phyloP scores from a whole-genome alignment of 1,140 invertebrate genomes.

The Tenebrio molitor region DNA sequence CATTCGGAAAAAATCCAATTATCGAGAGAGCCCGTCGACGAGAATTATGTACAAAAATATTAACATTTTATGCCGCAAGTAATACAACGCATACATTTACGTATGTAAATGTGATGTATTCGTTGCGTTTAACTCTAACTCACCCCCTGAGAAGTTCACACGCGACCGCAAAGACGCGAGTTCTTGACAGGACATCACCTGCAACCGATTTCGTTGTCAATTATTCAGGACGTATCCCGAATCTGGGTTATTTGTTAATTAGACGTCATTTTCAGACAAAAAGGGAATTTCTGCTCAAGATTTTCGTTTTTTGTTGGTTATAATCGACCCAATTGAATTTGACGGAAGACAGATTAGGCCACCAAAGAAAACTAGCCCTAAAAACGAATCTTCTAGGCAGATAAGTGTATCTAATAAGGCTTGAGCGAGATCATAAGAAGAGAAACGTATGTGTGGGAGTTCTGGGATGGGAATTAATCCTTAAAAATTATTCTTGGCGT shows the following conservation, averaged over 20 bases:
- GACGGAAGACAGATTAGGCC: no score
- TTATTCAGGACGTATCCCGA: conserved; percentile 25
- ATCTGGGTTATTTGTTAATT: conserved; percentile 14
- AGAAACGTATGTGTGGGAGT: no score
- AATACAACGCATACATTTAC: background rate
- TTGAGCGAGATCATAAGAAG: no score
- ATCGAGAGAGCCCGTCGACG: conserved; percentile 1
- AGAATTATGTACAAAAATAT: background rate
- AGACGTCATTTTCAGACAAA: conserved; percentile 18
- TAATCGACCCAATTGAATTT: no score
- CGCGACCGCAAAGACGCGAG: background rate
- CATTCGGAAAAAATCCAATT: conserved; percentile 24
- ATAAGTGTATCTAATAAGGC: no score
- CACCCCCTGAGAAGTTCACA: conserved; percentile 8
- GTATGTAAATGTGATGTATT: conserved; percentile 13
- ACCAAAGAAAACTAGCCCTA: no score
- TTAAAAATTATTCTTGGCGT: no score
- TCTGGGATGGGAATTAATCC: no score
- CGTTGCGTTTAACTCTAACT: background rate
- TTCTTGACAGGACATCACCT: conserved; percentile 19
- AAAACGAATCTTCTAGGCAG: no score
- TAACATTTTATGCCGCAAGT: conserved; percentile 4
- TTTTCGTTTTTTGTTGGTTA: no score
- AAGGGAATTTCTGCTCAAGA: background rate
- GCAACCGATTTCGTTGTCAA: conserved; percentile 28